Conservation (phyloP, 1,140 invertebrate genomes). For the Asobara japonica region DNA sequence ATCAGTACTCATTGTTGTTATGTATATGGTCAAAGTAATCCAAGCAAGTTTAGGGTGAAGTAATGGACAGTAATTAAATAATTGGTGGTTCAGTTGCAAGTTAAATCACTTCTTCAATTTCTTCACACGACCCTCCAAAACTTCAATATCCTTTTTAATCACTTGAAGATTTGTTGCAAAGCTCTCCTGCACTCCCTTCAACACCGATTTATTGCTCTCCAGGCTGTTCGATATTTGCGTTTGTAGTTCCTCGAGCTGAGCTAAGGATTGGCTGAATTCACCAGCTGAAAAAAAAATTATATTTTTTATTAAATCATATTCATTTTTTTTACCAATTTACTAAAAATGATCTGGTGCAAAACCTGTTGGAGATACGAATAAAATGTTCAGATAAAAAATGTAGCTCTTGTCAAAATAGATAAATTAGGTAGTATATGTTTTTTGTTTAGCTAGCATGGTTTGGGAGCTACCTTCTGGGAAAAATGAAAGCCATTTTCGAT, state of each 20-base stretch:
- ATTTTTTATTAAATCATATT: slow-evolving; percentile 31
- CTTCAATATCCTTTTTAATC: slow-evolving; percentile 79
- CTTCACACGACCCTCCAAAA: slow-evolving; percentile 78
- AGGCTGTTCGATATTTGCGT: slow-evolving; percentile 77
- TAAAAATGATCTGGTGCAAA: too few relatives aligned
- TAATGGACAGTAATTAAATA: background rate
- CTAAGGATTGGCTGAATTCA: slow-evolving; percentile 85
- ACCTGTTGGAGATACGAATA: too few relatives aligned
- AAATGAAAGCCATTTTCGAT: too few relatives aligned
- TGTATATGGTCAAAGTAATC: background rate
- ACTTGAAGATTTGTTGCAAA: slow-evolving; percentile 80
- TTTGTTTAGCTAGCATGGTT: too few relatives aligned
- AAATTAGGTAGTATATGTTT: too few relatives aligned
- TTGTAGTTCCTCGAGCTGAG: slow-evolving; percentile 84
- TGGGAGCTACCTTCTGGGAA: too few relatives aligned
- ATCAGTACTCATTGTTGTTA: background rate
- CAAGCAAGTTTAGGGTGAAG: background rate
- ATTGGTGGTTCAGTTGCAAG: background rate
- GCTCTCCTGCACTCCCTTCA: slow-evolving; percentile 83
- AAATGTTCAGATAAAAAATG: too few relatives aligned
- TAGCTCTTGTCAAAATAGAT: too few relatives aligned
- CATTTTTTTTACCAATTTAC: slow-evolving; percentile 4
- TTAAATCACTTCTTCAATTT: slow-evolving; percentile 57
- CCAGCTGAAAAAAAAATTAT: slow-evolving; percentile 72
- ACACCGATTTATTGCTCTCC: slow-evolving; percentile 79